Evolutionary conservation across 2,797 vertebrate genomes (phyloP).

Genomic region (Decapterus maruadsi): DNA sequence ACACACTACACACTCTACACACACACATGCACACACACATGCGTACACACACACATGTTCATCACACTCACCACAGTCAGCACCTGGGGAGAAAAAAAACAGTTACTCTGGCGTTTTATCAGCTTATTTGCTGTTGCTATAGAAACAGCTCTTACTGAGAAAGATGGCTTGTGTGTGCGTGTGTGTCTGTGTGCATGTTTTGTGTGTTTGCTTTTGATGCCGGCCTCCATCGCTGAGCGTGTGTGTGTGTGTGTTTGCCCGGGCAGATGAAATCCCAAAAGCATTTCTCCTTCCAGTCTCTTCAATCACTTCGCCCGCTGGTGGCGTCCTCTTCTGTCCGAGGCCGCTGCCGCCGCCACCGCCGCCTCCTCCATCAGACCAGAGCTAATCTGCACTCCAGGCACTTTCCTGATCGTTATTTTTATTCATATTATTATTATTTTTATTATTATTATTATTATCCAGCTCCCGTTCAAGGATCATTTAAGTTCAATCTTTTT

Average conservation of each 20-base stretch:
- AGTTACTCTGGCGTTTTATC: constrained; percentile 66
- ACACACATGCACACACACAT: constrained; percentile 13
- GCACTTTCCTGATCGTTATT: constrained; percentile 4
- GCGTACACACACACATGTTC: constrained; percentile 15
- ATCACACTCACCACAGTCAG: constrained; percentile 14
- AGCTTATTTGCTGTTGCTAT: constrained; percentile 79
- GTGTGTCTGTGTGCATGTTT: constrained; percentile 2
- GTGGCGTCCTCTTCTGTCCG: constrained; percentile 16
- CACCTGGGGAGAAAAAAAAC: constrained; percentile 59
- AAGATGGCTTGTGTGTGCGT: constrained; percentile 34
- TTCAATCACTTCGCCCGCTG: constrained; percentile 2
- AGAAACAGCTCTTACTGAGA: constrained; percentile 63
- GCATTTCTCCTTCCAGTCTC: constrained; percentile 22
- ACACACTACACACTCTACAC: constrained; percentile 12
- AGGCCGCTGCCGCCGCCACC: not conserved
- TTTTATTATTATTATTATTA: not conserved
- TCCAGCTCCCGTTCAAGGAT: constrained; percentile 5
- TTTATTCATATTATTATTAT: too few species aligned
- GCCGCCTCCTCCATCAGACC: constrained; percentile 12
- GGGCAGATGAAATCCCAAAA: constrained; percentile 44
- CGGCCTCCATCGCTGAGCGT: constrained; percentile 32
- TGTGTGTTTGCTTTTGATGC: constrained; percentile 25
- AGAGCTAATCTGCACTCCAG: constrained; percentile 30
- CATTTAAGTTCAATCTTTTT: constrained; percentile 48
- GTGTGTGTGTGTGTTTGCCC: not conserved